A percentile compares a stretch with the other conserved stretches of the same genome.
These are phyloP conservation scores for Coturnix japonica DNA, from an alignment of 2,113 vertebrate genomes.

Conservation along the genomic window DNA sequence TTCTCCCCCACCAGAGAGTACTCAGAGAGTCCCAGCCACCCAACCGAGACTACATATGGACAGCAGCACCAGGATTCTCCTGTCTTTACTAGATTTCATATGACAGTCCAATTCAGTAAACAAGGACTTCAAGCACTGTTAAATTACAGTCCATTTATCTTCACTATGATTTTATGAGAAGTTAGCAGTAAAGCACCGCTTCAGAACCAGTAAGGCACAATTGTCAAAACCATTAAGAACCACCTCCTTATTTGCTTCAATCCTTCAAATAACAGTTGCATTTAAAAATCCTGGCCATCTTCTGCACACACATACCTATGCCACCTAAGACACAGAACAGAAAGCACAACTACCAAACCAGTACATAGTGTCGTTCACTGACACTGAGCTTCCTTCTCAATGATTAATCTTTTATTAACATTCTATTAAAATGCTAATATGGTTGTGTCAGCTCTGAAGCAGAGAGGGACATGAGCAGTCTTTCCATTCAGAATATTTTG, in stretches of 20 bases:
- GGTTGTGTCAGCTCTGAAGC: neutral
- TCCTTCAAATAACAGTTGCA: neutral
- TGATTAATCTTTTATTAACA: neutral
- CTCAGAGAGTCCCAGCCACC: neutral
- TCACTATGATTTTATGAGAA: rapidly evolving
- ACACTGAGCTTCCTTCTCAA: neutral
- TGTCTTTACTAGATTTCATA: neutral
- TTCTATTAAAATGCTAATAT: neutral
- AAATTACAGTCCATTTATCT: neutral
- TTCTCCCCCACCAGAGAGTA: neutral
- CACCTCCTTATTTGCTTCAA: neutral
- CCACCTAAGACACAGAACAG: neutral
- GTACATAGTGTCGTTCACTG: neutral
- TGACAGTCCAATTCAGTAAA: neutral
- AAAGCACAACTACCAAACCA: neutral
- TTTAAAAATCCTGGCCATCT: neutral
- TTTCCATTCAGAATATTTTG: neutral
- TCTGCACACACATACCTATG: neutral
- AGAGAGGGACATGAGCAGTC: neutral
- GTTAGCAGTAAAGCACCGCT: neutral
- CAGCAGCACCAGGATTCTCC: neutral
- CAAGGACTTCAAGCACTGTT: neutral
- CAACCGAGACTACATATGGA: neutral
- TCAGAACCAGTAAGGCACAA: neutral
- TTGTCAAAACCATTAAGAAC: neutral